phyloP scores from a whole-genome alignment of 2,113 vertebrate genomes.

The Leptobrachium leishanense region DNA sequence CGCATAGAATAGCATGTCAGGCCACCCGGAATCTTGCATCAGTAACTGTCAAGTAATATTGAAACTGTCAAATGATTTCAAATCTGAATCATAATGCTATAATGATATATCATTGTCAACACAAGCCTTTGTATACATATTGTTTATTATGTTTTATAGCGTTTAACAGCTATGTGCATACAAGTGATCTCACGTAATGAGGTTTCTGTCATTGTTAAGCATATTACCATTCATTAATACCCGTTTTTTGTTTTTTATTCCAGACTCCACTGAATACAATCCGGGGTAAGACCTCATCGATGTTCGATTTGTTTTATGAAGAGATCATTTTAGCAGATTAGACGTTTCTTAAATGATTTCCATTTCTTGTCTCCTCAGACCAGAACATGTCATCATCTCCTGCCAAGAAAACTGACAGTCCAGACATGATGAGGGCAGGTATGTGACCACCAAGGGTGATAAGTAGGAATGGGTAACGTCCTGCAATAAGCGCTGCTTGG shows the following conservation, averaged over 20 bases:
- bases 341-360: not conserved
- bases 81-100: no score
- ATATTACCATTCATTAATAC: no score
- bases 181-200: no score
- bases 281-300: constrained; percentile 65
- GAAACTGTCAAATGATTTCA: no score
- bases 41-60: no score
- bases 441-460: constrained; percentile 38
- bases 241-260: constrained; percentile 53
- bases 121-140: no score
- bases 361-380: constrained; percentile 19
- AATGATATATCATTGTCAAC: no score
- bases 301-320: not conserved
- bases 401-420: constrained; percentile 60
- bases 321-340: not conserved
- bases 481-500: constrained; percentile 29
- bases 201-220: no score
- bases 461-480: not conserved
- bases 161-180: no score
- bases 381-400: not conserved
- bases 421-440: constrained; percentile 83
- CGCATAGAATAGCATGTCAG: no score
- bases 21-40: no score
- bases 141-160: no score
- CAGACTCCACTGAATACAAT: constrained; percentile 67